Evolutionary conservation across 2,888 invertebrate species (phyloP), one percentile per base, ranked within the genome.

Genomic region (Rhabditophanes sp.): DNA sequence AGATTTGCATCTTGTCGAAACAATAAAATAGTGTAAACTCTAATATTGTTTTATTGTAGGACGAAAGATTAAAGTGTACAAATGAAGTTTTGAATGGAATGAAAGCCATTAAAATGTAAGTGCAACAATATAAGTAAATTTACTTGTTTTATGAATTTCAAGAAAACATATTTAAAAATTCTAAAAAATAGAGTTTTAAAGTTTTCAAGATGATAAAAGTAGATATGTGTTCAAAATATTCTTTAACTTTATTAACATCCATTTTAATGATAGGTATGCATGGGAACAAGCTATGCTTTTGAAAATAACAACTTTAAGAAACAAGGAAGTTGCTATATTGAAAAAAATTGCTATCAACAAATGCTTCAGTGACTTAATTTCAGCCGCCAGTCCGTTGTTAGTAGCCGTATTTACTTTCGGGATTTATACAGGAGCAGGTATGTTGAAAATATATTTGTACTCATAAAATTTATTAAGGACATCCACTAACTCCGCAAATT

Each of bases 21-120:
- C 25, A 34, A 14, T 42, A 48, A 32, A 47, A 52, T 50, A 30
- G 29, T 14, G 21, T 34, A 4, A 52, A 53, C n/a, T n/a, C n/a
- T n/a, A n/a, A n/a, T n/a, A n/a, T n/a, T n/a, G n/a, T n/a, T n/a
- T n/a, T n/a, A n/a, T n/a, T n/a, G n/a, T n/a, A n/a, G 33, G 47
- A 47, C 24, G 42, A 51, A 29, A 27, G 47, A n/a, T 27, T 50
- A 28, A 52, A 52, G 26, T 33, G 48, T 33, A 46, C 44, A 8
- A 50, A 45, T 23, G 47, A 47, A 25, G 40, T 46, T 18, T 19
- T 46, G 16, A 46, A 46, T 24, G 48, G 52, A 5, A 53, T 48
- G 3, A 27, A 33, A 14, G 47, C 44, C 12, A 37, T 48, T 3
- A 48, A 48, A 28, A 31, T 48, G 14, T 49, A 53, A 30, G 51